These are phyloP conservation scores for Habropoda laboriosa DNA, from an alignment of 1,140 invertebrate species.

Conservation along the genomic window DNA sequence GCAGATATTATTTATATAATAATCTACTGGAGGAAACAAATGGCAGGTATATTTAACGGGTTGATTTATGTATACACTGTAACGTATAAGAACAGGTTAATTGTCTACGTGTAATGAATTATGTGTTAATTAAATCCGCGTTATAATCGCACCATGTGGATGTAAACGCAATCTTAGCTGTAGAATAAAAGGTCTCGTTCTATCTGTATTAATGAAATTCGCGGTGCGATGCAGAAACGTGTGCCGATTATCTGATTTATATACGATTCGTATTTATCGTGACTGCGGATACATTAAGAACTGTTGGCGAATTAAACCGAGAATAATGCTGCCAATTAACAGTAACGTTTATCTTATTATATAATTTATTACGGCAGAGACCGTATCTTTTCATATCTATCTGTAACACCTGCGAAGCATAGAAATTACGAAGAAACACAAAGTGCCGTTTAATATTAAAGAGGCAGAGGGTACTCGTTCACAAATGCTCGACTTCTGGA, in stretches of 20 bases:
- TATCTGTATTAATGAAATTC: conserved; percentile 40
- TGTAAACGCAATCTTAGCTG: background rate
- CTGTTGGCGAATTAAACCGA: background rate
- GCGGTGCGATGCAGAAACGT: background rate
- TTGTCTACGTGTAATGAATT: conserved; percentile 21
- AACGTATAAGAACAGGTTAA: background rate
- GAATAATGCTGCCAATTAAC: conserved; percentile 10
- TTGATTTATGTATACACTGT: background rate
- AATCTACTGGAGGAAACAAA: background rate
- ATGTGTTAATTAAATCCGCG: conserved; percentile 35
- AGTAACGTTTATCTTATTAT: background rate
- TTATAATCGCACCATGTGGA: conserved; percentile 12
- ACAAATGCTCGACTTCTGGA: too few relatives aligned
- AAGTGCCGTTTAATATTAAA: conserved; percentile 22
- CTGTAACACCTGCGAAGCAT: background rate
- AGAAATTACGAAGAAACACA: conserved; percentile 15
- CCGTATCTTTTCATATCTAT: background rate
- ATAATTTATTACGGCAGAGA: conserved; percentile 1
- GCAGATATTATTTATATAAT: background rate
- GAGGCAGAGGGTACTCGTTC: too few relatives aligned
- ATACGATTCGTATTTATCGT: background rate
- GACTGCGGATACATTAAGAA: background rate
- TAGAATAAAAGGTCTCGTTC: conserved; percentile 21
- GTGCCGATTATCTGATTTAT: conserved; percentile 44
- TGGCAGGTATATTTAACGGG: background rate